Evolutionary conservation across 2,113 vertebrate species (phyloP), one percentile per base, ranked within the genome.

Genomic region (Prionailurus viverrinus): DNA sequence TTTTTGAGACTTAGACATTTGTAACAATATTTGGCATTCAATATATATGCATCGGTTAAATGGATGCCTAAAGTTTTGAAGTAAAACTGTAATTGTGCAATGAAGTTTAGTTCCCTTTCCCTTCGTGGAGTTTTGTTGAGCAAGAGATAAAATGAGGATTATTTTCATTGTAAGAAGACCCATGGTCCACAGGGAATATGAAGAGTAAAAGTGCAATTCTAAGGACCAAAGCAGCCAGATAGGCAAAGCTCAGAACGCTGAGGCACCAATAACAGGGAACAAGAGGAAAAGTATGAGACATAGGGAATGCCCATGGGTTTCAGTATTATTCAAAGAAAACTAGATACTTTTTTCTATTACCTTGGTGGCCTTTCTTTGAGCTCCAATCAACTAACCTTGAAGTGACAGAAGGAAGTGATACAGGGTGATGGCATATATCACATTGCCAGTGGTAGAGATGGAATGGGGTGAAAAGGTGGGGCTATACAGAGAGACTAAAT

Each of bases 1-100:
- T 69, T 89, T 85, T 11, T 53, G 36, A 90, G 33, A 55, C n/a
- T 82, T 82, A 71, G 69, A 91, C 31, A 74, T 61, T 95, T 93
- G 2, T 4, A 74, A 79, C 25, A 78, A 7, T 78, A 63, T 80
- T 11, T 51, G 45, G 33, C 21, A 71, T 5, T 58, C 4, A 27
- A 55, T 16, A 74, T 87, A 78, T 36, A 85, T 3, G 58, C 16
- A 8, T 12, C 8, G 21, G 23, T 90, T 33, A 82, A 90, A 91
- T 74, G 45, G 48, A 69, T 66, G 45, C 3, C 25, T 66, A 23
- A 80, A 58, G 29, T 48, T 66, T 82, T 78, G 19, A 94, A 94
- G 39, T 48, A 83, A 65, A 92, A 80, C 86, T 85, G 7, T 31
- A 85, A 71, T 16, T 76, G 61, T 89, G 10, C 21, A 73, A 33